Base-by-base conservation (phyloP, 1,140 invertebrate species). In the Bombus confusus region DNA sequence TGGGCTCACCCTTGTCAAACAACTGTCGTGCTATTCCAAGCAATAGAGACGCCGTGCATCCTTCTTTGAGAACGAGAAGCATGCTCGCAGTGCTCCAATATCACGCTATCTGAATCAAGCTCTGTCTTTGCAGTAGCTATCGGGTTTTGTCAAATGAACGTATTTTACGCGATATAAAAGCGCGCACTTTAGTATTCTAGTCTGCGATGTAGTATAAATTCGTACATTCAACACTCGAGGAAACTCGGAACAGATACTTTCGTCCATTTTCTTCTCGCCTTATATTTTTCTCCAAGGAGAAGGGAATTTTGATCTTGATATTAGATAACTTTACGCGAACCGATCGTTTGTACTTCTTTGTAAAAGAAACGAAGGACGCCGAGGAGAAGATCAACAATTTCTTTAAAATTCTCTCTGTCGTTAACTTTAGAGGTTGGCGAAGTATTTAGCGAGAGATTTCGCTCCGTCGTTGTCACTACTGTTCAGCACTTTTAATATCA, bases 1-100 rank as follows among this genome's bases (percentile, higher is more conserved):
- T 62, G 34, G 25, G 34, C 43, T 64, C 47, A 57, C 41, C 74
- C 81, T 83, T 69, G 73, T 86, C 72, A 71, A 47, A 22, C 80
- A 34, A 47, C 25, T 43, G 43, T 39, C 41, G 73, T 47, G 39
- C 82, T 81, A 82, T 78, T 71, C 62, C 47, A 66, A 66, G 37
- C 72, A 62, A 34, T 9, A 37, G 41, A 22, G n/a, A 47, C 41
- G 71, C n/a, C 74, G 2, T 25, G 25, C 3, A 22, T 22, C 43
- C 37, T 59, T 68, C 64, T 25, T 25, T 1, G 1, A 15, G 18
- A 5, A 9, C 9, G 25, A n/a, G 10, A n/a, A 79, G 37, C n/a
- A 72, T 31, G 31, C 39, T 72, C 15, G 25, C 8, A 9, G 13
- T 13, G 9, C 41, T 34, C 13, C 31, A 4, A 28, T 62, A 31